Evolutionary conservation across 2,888 invertebrate genomes (phyloP).

Genomic region (Acanthosepion lycidas): DNA sequence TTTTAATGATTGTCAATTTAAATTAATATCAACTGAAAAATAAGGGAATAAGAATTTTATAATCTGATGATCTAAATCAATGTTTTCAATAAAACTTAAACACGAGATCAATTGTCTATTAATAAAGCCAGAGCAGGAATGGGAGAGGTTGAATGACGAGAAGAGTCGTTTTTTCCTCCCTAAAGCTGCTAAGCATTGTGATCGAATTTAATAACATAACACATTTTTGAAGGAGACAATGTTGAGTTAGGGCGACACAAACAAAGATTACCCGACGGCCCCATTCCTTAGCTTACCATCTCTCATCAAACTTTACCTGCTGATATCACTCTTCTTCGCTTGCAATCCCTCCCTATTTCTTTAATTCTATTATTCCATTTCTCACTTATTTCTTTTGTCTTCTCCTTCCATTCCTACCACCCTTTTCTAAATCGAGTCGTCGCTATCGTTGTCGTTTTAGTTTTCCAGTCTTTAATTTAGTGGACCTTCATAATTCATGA

Average conservation of each 20-base stretch:
- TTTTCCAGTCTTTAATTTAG: background rate
- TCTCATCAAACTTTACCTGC: background rate
- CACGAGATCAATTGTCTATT: slow-evolving; percentile 10
- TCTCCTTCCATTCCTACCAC: background rate
- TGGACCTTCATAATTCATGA: background rate
- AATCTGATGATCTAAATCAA: too few species aligned
- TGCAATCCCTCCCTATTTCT: background rate
- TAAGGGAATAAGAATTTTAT: too few species aligned
- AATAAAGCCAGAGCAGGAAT: background rate
- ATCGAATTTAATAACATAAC: slow-evolving; percentile 22
- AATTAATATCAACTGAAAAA: too few species aligned
- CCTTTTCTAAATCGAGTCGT: background rate
- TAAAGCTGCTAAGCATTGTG: background rate
- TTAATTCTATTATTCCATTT: background rate
- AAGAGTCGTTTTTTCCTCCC: background rate
- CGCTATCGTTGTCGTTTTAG: background rate
- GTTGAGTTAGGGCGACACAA: background rate
- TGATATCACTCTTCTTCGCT: background rate
- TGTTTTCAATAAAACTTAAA: too few species aligned
- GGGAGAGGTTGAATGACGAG: background rate
- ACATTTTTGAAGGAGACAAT: slow-evolving; percentile 11
- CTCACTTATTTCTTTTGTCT: too few species aligned
- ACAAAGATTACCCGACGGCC: background rate
- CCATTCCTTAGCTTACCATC: background rate
- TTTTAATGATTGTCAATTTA: too few species aligned